Base-by-base conservation (phyloP, 2,797 vertebrate genomes). In the Fundulus diaphanus region DNA sequence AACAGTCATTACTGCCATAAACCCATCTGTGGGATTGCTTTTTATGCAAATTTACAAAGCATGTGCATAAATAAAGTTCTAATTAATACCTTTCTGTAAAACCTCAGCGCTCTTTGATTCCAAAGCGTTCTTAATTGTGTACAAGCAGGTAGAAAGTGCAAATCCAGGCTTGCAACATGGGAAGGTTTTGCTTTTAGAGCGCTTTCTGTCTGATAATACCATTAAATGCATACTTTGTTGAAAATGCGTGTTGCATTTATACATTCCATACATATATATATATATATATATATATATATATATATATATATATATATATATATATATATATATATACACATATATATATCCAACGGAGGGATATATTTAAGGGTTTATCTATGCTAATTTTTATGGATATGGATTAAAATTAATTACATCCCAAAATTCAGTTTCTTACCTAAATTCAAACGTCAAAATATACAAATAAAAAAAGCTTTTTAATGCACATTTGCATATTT, bases 11-110 rank as follows among this genome's bases (percentile, higher is more conserved):
- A 95, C 94, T 93, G 93, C 93, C 94, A 94, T 95, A 95, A 95
- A 95, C 94, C 95, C 95, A 95, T 96, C 95, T 96, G 95, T 94
- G 93, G 92, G 94, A 95, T 94, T 93, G 94, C 92, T 94, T 95
- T 95, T 95, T 95, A 96, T 96, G 95, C 94, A 94, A 95, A 96
- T 96, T 90, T 84, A 86, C 85, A 75, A 91, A 87, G 89, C 93
- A 95, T 95, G 94, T 95, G 93, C 95, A 96, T 96, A 96, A 95
- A 95, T 95, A 95, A 96, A 95, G 91, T 95, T 94, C 91, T 94
- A 96, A 95, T 95, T 95, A 95, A 95, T 95, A 95, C 91, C 93
- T 95, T 89, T 95, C 90, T 92, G 94, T 90, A 94, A 66, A 95
- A 94, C 89, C 92, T 92, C 90, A 73, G 87, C 86, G 91, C 92